These are phyloP conservation scores for Onychostruthus taczanowskii DNA, from an alignment of 2,113 vertebrate genomes.

Conservation along the genomic window DNA sequence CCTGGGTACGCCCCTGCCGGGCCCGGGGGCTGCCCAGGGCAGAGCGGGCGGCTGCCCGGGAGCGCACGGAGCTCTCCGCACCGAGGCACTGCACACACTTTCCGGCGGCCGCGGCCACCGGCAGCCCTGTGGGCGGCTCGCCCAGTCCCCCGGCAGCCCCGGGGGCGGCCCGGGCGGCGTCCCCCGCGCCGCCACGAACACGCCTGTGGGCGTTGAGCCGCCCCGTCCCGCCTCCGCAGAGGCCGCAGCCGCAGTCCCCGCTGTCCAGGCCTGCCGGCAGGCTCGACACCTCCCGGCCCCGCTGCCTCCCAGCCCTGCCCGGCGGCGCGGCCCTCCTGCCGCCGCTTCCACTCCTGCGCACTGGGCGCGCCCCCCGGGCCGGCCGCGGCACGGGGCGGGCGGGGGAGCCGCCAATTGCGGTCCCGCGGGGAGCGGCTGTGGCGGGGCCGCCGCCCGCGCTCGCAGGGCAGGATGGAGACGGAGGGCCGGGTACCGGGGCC, in stretches of 20 bases:
- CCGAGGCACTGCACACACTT: no score
- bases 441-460: background rate
- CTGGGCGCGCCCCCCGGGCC: background rate
- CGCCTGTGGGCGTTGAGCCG: background rate
- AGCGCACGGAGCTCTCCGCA: no score
- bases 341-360: background rate
- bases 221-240: background rate
- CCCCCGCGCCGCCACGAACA: background rate
- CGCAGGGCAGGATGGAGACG: slow-evolving; percentile 53
- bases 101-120: fast-evolving
- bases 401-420: background rate
- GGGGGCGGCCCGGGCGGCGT: background rate
- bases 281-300: background rate
- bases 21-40: fast-evolving
- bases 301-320: background rate
- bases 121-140: fast-evolving
- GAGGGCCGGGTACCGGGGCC: background rate
- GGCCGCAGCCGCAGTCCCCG: background rate
- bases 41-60: background rate
- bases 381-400: background rate
- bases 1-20: background rate
- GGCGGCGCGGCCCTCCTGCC: background rate
- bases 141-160: background rate
- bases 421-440: background rate
- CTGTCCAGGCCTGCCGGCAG: background rate